Base-by-base conservation (phyloP, 2,888 invertebrate species). In the Lasioglossum lativentre region DNA sequence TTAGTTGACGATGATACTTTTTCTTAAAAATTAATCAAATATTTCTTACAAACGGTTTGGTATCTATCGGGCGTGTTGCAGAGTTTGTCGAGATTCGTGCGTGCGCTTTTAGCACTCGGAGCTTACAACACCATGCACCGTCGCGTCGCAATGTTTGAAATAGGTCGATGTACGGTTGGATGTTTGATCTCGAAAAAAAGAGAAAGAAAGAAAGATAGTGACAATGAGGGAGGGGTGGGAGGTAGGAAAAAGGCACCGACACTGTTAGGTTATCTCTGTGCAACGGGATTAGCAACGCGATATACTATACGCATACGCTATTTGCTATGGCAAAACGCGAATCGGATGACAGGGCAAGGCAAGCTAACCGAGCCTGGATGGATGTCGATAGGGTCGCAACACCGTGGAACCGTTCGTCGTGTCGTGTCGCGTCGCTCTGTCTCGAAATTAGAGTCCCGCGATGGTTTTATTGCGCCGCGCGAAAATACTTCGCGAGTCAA, bases 131-230 rank as follows among this genome's bases (percentile, higher is more conserved):
- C 16, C 16, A 5, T 47, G 47, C 47, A 23, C 6, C 47, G 47
- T 59, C 27, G 27, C 63, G 63, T n/a, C n/a, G n/a, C n/a, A n/a
- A 2, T 16, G 63, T 59, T 75, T 59, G 52, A 83, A 86, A 83
- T 78, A 30, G 86, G 83, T 86, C 78, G 74, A 79, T n/a, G 83
- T 63, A 80, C 83, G 30, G 76, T 66, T 40, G 40, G 47, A 68
- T 16, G 76, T 70, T 59, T 66, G 34, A 30, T 19, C 66, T 30
- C 6, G 30, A 8, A 66, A 59, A 59, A 63, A 66, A 19, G 30
- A 8, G 2, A 47, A 63, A n/a, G 52, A 4, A 47, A 72, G 30
- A 63, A 27, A 19, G 40, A 16, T n/a, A n/a, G n/a, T n/a, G n/a
- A n/a, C n/a, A n/a, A n/a, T n/a, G n/a, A n/a, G n/a, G n/a, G n/a